Percentiles rank a stretch among this genome's conserved stretches.
Conservation (phyloP, 2,888 invertebrate species). For the Scrobipalpa costella region DNA sequence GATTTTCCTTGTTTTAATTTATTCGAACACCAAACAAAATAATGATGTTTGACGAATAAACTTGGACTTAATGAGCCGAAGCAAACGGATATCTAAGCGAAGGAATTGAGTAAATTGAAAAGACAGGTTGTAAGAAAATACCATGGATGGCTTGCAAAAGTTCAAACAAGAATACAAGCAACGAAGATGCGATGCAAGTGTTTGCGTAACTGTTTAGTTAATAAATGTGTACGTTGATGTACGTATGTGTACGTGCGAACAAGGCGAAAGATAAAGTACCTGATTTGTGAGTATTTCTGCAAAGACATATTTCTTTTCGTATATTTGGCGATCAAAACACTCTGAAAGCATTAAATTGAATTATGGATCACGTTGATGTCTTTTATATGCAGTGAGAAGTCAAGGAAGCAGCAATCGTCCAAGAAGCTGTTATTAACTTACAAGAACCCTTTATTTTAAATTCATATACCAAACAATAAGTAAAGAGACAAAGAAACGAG, state of each 20-base stretch:
- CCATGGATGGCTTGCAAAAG: not conserved
- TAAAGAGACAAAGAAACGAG: not conserved
- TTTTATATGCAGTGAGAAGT: not conserved
- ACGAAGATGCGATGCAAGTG: not conserved
- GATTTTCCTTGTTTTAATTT: slow-evolving; percentile 26
- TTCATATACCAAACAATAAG: not conserved
- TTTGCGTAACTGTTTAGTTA: slow-evolving; percentile 9
- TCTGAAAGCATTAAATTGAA: not conserved
- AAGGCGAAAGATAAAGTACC: not conserved
- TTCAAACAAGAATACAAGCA: slow-evolving; percentile 4
- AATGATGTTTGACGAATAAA: slow-evolving; percentile 24
- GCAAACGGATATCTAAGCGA: slow-evolving; percentile 11
- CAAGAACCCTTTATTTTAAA: not conserved
- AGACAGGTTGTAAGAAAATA: slow-evolving; percentile 5
- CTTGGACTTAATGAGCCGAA: slow-evolving; percentile 25
- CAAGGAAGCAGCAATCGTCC: not conserved
- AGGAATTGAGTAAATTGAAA: slow-evolving; percentile 7
- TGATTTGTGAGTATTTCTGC: not conserved
- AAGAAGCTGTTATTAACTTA: not conserved
- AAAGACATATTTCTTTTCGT: not conserved
- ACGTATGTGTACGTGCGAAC: not conserved
- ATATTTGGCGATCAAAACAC: not conserved
- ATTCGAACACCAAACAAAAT: slow-evolving; percentile 23
- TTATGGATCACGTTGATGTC: slow-evolving; percentile 2
- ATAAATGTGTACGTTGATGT: not conserved